Conservation (phyloP, 1,140 invertebrate genomes). For the Mizuhopecten yessoensis region DNA sequence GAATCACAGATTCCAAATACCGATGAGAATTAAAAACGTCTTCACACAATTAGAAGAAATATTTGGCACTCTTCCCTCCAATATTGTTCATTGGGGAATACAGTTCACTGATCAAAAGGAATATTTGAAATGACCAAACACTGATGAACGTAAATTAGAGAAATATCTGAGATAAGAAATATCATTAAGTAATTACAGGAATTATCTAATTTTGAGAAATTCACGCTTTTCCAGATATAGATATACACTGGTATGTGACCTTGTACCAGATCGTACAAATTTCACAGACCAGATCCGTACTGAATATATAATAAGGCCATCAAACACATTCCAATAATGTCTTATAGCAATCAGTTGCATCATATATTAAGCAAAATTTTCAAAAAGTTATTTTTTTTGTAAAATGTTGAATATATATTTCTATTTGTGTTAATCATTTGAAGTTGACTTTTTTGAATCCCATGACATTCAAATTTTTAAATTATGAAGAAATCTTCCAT, state of each 20-base stretch:
- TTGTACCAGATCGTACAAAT: background rate
- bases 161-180: background rate
- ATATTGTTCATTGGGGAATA: slow-evolving; percentile 12
- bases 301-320: too few species aligned
- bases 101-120: background rate
- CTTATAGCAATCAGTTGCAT: too few species aligned
- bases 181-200: slow-evolving; percentile 10
- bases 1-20: background rate
- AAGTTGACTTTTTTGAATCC: too few species aligned
- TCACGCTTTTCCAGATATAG: background rate
- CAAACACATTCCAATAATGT: too few species aligned
- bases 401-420: too few species aligned
- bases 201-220: background rate
- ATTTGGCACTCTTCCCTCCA: background rate
- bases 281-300: too few species aligned
- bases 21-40: background rate
- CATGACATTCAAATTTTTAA: too few species aligned
- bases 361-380: too few species aligned
- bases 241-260: background rate
- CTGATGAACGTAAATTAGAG: background rate
- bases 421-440: too few species aligned
- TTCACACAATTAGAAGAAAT: slow-evolving; percentile 2
- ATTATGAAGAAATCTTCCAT: too few species aligned
- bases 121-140: background rate
- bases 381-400: too few species aligned